Percentiles rank a stretch among this genome's conserved stretches.
phyloP scores from a whole-genome alignment of 2,113 vertebrate genomes.

The Anthoscopus minutus region DNA sequence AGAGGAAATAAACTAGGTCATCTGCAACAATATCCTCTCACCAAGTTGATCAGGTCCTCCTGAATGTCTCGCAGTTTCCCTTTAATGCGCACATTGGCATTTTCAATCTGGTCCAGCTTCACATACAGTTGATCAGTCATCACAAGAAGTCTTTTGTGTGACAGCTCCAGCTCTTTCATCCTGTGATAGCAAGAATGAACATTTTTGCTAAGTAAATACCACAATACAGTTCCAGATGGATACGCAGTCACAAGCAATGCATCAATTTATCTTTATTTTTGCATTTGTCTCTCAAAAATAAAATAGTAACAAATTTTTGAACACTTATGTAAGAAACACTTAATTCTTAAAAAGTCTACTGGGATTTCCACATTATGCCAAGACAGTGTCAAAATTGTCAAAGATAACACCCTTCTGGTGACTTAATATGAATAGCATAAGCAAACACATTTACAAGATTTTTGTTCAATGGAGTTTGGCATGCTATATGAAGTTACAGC shows the following conservation, averaged over 20 bases:
- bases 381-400: not conserved
- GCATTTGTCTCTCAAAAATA: not conserved
- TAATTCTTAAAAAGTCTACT: not conserved
- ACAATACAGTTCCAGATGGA: not conserved
- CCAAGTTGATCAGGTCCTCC: conserved; percentile 68
- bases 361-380: not conserved
- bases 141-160: conserved; percentile 59
- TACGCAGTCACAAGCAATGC: not conserved
- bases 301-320: not conserved
- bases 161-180: conserved; percentile 67
- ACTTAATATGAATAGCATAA: not conserved
- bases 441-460: not conserved
- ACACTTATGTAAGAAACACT: not conserved
- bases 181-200: not conserved
- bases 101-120: conserved; percentile 4
- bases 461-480: not conserved
- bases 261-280: not conserved
- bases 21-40: not conserved
- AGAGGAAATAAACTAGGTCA: not conserved
- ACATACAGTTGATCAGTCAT: conserved; percentile 30
- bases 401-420: not conserved
- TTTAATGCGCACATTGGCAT: conserved; percentile 31
- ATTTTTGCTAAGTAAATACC: not conserved
- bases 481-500: not conserved
- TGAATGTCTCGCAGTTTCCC: conserved; percentile 67